Conservation (phyloP, 2,797 vertebrate species). For the Gobionotothen gibberifrons region DNA sequence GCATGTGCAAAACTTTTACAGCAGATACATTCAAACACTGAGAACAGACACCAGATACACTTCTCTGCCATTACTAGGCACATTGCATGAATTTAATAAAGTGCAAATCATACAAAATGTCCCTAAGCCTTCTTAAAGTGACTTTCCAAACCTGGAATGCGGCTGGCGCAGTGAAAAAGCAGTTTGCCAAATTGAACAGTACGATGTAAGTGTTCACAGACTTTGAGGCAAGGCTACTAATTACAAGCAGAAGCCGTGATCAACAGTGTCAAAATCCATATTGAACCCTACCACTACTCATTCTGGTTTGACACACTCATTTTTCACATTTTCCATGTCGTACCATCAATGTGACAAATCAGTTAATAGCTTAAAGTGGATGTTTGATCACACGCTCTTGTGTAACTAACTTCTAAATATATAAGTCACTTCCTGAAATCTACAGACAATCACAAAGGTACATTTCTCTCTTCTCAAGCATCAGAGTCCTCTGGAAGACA, state of each 20-base stretch:
- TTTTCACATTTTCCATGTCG: slow-evolving; percentile 23
- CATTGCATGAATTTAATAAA: slow-evolving; percentile 82
- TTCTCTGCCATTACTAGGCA: slow-evolving; percentile 62
- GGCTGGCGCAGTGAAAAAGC: slow-evolving; percentile 63
- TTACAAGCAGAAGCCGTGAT: slow-evolving; percentile 63
- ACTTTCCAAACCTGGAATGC: slow-evolving; percentile 39
- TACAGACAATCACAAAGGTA: slow-evolving; percentile 59
- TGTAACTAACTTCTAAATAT: slow-evolving; percentile 57
- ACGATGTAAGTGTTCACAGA: slow-evolving; percentile 30
- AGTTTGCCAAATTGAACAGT: slow-evolving; percentile 44
- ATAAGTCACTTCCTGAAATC: slow-evolving; percentile 50
- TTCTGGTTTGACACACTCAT: neutral
- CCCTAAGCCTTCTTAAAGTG: slow-evolving; percentile 50
- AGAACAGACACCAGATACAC: slow-evolving; percentile 44
- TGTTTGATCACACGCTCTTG: slow-evolving; percentile 29
- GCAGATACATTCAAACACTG: neutral
- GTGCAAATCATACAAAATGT: slow-evolving; percentile 81
- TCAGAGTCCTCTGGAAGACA: slow-evolving; percentile 59
- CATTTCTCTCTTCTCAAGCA: slow-evolving; percentile 32
- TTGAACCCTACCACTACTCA: slow-evolving; percentile 27
- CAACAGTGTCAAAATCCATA: slow-evolving; percentile 58
- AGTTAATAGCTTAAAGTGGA: slow-evolving; percentile 21
- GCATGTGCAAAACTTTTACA: too few relatives aligned
- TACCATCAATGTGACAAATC: slow-evolving; percentile 33
- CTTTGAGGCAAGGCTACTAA: slow-evolving; percentile 53